Evolutionary conservation across 2,888 invertebrate species (phyloP).

Genomic region (Orchesella flavescens): DNA sequence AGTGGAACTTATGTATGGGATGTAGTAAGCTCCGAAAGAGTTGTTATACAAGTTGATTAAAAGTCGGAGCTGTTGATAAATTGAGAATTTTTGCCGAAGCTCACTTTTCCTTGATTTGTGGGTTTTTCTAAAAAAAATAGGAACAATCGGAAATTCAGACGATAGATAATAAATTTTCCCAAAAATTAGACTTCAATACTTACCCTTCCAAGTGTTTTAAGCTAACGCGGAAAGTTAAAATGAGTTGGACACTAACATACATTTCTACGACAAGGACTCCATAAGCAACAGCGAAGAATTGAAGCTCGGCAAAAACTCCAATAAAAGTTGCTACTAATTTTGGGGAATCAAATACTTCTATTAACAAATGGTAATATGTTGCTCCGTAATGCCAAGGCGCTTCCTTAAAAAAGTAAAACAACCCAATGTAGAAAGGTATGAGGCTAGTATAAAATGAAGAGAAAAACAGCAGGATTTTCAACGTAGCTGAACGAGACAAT

Average conservation of each 20-base stretch:
- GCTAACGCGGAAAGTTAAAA: background rate
- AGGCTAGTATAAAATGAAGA: too few species aligned
- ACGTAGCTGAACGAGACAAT: too few species aligned
- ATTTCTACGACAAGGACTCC: background rate
- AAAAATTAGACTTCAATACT: background rate
- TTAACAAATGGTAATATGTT: background rate
- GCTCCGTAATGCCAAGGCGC: background rate
- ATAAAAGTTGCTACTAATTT: background rate
- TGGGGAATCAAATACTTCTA: background rate
- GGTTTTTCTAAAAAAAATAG: too few species aligned
- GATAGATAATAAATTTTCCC: background rate
- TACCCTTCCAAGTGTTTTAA: background rate
- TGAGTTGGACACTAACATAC: background rate
- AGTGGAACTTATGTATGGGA: too few species aligned
- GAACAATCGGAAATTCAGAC: background rate
- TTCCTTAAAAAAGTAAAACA: background rate
- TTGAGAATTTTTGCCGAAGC: too few species aligned
- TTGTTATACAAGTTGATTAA: too few species aligned
- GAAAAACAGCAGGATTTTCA: too few species aligned
- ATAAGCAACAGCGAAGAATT: too few species aligned
- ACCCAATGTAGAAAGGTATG: background rate
- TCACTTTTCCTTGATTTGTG: too few species aligned
- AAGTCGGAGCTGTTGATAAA: too few species aligned
- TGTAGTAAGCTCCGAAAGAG: too few species aligned
- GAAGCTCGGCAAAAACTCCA: background rate